A percentile compares a stretch with the other conserved stretches of the same genome.
phyloP scores from a whole-genome alignment of 2,888 invertebrate species.

The Orthosia incerta region DNA sequence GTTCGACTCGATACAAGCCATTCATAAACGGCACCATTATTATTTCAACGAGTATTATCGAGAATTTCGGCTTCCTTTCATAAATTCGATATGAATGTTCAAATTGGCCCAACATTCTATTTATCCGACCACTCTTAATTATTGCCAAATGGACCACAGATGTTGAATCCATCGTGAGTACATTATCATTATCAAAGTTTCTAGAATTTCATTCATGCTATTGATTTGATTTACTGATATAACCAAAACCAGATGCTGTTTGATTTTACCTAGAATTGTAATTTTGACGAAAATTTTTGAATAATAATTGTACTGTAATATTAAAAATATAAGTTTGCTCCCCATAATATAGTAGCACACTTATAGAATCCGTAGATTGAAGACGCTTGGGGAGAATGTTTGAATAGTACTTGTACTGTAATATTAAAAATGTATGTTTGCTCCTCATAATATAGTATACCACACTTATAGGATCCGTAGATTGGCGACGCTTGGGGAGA shows the following conservation, averaged over 20 bases:
- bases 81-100: background rate
- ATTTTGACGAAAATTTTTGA: background rate
- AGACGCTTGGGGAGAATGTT: background rate
- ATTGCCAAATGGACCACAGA: background rate
- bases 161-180: background rate
- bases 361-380: too few species aligned
- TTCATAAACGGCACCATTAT: conserved; percentile 23
- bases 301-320: too few species aligned
- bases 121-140: conserved; percentile 13
- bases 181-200: background rate
- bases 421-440: too few species aligned
- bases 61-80: background rate
- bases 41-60: background rate
- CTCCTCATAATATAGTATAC: too few species aligned
- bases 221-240: conserved; percentile 2
- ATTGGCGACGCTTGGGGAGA: too few species aligned
- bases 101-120: background rate
- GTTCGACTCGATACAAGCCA: conserved; percentile 1
- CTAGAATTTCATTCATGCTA: background rate
- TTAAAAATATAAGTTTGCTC: too few species aligned
- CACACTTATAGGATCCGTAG: too few species aligned
- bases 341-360: too few species aligned
- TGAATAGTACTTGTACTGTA: background rate
- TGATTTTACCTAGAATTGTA: background rate
- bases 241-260: background rate